A percentile compares a stretch with the other conserved stretches of the same genome.
phyloP scores from a whole-genome alignment of 1,140 invertebrate genomes.

The Nasonia longicornis region DNA sequence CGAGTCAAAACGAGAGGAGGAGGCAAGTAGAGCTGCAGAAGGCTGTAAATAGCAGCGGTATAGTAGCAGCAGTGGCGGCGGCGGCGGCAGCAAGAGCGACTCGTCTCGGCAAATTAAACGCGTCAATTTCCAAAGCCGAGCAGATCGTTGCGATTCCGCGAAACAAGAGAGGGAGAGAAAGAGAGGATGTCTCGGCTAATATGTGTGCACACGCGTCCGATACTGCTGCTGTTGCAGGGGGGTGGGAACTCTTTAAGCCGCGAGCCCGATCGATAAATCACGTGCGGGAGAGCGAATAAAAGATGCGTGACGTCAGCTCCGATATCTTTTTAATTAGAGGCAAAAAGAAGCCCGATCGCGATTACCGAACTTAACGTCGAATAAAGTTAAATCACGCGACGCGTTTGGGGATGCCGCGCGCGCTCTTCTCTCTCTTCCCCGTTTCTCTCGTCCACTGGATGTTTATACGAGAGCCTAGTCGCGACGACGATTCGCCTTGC shows the following conservation, averaged over 20 bases:
- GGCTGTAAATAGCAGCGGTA: background rate
- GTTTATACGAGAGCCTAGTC: background rate
- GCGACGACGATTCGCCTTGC: background rate
- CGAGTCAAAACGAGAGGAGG: background rate
- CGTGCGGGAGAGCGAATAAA: slow-evolving; percentile 27
- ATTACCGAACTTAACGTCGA: slow-evolving; percentile 46
- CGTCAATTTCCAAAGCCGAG: slow-evolving; percentile 34
- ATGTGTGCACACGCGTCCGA: too few species aligned
- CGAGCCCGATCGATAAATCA: slow-evolving; percentile 23
- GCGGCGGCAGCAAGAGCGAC: background rate
- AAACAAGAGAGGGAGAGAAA: slow-evolving; percentile 21
- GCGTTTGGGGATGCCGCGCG: slow-evolving; percentile 25
- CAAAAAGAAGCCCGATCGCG: slow-evolving; percentile 44
- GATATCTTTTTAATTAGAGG: slow-evolving; percentile 46
- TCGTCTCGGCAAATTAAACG: slow-evolving; percentile 35
- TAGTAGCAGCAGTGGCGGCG: background rate
- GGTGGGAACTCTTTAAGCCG: background rate
- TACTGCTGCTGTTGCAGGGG: too few species aligned
- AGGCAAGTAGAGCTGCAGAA: background rate
- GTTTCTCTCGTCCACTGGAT: background rate
- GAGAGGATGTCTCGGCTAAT: too few species aligned
- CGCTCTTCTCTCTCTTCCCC: background rate
- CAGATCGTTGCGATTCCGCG: slow-evolving; percentile 34
- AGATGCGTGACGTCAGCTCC: slow-evolving; percentile 38
- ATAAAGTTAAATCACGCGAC: slow-evolving; percentile 45